Base-by-base conservation (phyloP, 1,140 invertebrate genomes). In the Neotoxoptera formosana region DNA sequence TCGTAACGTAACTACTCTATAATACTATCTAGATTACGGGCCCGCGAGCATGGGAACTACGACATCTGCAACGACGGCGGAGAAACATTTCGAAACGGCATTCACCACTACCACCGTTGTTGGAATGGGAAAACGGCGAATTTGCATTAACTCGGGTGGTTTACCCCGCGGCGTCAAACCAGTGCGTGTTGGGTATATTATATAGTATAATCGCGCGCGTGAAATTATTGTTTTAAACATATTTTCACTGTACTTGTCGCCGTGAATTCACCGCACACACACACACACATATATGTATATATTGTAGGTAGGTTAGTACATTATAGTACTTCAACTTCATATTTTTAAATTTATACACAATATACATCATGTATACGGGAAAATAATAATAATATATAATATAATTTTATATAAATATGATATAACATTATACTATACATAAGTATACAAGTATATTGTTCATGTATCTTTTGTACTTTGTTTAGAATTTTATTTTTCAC, bases 111-210 rank as follows among this genome's bases (percentile, higher is more conserved):
- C 45, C 14, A 23, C 67, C 8, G 25, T 48, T 45, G 81, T 36
- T 48, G 8, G 47, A 53, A 51, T 30, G 76, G 76, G 91, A 84
- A 84, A 92, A 92, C 91, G 67, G 30, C 60, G 76, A 92, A 92
- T 92, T 92, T 36, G 91, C 91, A 92, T 92, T 92, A 92, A 36
- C 34, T 81, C 34, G 76, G 51, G 53, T 36, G 11, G 88, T 90
- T 60, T 90, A 17, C 9, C 88, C 88, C 2, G 88, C 34, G 53
- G 88, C 48, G 14, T 23, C 47, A n/a, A 89, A 53, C 48, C 87
- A 51, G 48, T 86, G 60, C 30, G 84, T 47, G 45, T 47, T 17
- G 14, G 41, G 11, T n/a, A 7, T 21, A 21, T 53, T 53, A 53
- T 21, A 53, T 48, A 48, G 9, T 30, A 30, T n/a, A 76, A 30